These are phyloP conservation scores for Sarcophaga variegata DNA, from an alignment of 2,888 invertebrate genomes.

Conservation along the genomic window DNA sequence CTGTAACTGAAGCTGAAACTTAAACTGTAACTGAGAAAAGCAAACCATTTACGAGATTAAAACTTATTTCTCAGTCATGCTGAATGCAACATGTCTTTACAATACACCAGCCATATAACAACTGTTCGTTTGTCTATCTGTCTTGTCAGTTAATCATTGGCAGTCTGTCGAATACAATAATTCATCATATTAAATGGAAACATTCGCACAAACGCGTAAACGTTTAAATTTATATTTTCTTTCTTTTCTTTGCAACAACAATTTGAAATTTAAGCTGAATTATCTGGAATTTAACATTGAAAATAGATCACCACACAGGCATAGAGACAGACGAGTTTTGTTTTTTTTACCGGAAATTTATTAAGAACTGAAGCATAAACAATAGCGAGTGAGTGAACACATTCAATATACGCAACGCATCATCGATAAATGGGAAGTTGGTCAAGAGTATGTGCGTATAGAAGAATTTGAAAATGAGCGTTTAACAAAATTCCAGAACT, in stretches of 20 bases:
- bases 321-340: not conserved
- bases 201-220: not conserved
- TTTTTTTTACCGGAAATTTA: slow-evolving; percentile 51
- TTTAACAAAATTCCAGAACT: not conserved
- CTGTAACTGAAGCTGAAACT: slow-evolving; percentile 34
- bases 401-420: not conserved
- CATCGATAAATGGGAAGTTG: not conserved
- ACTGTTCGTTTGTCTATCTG: not conserved
- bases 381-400: slow-evolving; percentile 1
- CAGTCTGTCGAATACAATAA: slow-evolving; percentile 2
- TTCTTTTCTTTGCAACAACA: slow-evolving; percentile 5
- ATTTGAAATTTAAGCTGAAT: slow-evolving; percentile 37
- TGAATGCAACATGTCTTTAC: slow-evolving; percentile 40
- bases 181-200: slow-evolving; percentile 27
- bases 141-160: not conserved
- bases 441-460: not conserved
- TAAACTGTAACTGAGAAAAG: not conserved
- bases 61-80: slow-evolving; percentile 64
- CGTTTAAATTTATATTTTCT: not conserved
- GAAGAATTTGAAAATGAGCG: not conserved
- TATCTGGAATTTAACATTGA: slow-evolving; percentile 54
- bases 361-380: slow-evolving; percentile 60
- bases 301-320: slow-evolving; percentile 1
- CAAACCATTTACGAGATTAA: slow-evolving; percentile 43
- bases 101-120: slow-evolving; percentile 1